These are phyloP conservation scores for Zingel zingel DNA, from an alignment of 2,113 vertebrate genomes.

Conservation along the genomic window DNA sequence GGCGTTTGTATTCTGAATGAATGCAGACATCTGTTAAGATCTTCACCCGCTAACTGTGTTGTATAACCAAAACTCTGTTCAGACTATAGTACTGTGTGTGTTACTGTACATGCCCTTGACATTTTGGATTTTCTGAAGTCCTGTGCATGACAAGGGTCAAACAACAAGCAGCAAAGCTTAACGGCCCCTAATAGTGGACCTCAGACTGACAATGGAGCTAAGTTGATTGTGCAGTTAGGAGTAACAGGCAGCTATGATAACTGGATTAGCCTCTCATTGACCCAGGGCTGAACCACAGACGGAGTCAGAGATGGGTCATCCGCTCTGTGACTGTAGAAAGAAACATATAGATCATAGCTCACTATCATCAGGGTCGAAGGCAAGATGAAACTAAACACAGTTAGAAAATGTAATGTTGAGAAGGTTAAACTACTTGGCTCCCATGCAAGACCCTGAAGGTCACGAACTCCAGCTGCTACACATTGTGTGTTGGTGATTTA, in stretches of 20 bases:
- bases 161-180: conserved; percentile 27
- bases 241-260: conserved; percentile 56
- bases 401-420: conserved; percentile 51
- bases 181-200: conserved; percentile 38
- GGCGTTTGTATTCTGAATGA: conserved; percentile 1
- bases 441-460: conserved; percentile 15
- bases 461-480: conserved; percentile 10
- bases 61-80: neutral
- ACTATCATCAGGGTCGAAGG: conserved; percentile 40
- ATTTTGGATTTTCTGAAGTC: conserved; percentile 6
- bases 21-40: conserved; percentile 29
- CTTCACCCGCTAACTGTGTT: neutral
- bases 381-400: conserved; percentile 47
- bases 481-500: neutral
- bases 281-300: conserved; percentile 58
- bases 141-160: conserved; percentile 34
- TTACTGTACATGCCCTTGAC: neutral
- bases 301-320: conserved; percentile 68
- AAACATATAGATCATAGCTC: conserved; percentile 49
- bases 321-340: neutral
- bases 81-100: neutral
- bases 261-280: conserved; percentile 68
- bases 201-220: conserved; percentile 59
- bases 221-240: conserved; percentile 61
- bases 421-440: conserved; percentile 42